Evolutionary conservation across 1,140 invertebrate genomes (phyloP).

Genomic region (Heliconius hermathena): DNA sequence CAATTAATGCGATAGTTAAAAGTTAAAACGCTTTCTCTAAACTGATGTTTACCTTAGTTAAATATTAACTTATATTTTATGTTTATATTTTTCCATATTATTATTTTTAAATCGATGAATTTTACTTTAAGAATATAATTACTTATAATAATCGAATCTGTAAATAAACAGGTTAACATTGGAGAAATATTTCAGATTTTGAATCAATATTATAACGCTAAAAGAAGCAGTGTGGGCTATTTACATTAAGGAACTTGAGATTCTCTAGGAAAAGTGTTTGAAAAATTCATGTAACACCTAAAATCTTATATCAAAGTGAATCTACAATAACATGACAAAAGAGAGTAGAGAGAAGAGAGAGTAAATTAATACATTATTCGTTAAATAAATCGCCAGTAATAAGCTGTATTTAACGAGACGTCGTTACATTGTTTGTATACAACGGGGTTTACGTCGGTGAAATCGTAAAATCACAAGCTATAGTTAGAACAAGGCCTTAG

Average conservation of each 20-base stretch:
- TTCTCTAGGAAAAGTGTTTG: too few species aligned
- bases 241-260: too few species aligned
- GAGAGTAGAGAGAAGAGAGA: neutral
- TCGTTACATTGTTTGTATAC: constrained; percentile 19
- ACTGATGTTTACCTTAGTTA: constrained; percentile 21
- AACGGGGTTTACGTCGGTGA: constrained; percentile 25
- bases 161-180: too few species aligned
- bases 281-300: too few species aligned
- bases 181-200: too few species aligned
- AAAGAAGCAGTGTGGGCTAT: too few species aligned
- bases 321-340: neutral
- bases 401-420: constrained; percentile 15
- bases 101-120: neutral
- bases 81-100: neutral
- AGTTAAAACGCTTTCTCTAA: neutral
- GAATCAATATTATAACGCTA: too few species aligned
- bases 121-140: too few species aligned
- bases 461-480: constrained; percentile 34
- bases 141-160: too few species aligned
- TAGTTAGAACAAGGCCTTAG: constrained; percentile 43
- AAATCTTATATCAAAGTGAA: neutral
- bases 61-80: neutral
- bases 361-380: constrained; percentile 7
- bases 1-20: constrained; percentile 8
- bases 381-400: constrained; percentile 15